A percentile compares a stretch with the other conserved stretches of the same genome.
Evolutionary conservation across 2,797 vertebrate species (phyloP).

Genomic region (Brachymystax lenok): DNA sequence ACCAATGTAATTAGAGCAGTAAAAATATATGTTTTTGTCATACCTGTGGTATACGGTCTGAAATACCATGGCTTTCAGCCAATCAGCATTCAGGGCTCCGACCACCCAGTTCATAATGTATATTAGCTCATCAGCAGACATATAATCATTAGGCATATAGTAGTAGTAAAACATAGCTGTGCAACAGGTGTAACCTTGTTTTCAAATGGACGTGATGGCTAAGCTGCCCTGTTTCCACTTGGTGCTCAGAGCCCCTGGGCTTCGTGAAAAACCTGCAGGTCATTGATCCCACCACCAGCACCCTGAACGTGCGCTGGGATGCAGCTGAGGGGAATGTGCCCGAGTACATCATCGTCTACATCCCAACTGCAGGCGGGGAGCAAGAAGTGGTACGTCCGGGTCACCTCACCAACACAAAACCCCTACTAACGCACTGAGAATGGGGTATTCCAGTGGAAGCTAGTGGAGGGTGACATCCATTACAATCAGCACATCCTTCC

Average conservation of each 20-base stretch:
- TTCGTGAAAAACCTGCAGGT: slow-evolving; percentile 88
- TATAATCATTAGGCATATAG: not conserved
- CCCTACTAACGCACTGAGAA: not conserved
- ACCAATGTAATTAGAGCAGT: too few species aligned
- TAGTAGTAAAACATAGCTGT: not conserved
- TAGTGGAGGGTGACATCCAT: too few species aligned
- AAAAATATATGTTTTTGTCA: too few species aligned
- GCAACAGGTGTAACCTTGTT: not conserved
- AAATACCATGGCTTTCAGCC: too few species aligned
- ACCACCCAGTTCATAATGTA: too few species aligned
- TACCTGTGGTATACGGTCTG: too few species aligned
- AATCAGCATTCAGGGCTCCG: too few species aligned
- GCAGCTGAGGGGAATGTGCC: slow-evolving; percentile 90
- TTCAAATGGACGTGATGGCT: not conserved
- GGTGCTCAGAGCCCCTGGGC: slow-evolving; percentile 83
- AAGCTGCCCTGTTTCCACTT: slow-evolving; percentile 16
- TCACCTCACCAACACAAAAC: not conserved
- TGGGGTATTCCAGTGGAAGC: not conserved
- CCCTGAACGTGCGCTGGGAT: slow-evolving; percentile 90
- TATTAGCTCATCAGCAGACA: not conserved
- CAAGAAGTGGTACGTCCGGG: slow-evolving; percentile 82
- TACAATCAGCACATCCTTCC: not conserved
- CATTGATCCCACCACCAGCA: slow-evolving; percentile 90
- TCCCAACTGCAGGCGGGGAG: slow-evolving; percentile 76
- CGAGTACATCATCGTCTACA: slow-evolving; percentile 89